phyloP scores from a whole-genome alignment of 2,888 invertebrate genomes.

The Cerceris ruficornis region DNA sequence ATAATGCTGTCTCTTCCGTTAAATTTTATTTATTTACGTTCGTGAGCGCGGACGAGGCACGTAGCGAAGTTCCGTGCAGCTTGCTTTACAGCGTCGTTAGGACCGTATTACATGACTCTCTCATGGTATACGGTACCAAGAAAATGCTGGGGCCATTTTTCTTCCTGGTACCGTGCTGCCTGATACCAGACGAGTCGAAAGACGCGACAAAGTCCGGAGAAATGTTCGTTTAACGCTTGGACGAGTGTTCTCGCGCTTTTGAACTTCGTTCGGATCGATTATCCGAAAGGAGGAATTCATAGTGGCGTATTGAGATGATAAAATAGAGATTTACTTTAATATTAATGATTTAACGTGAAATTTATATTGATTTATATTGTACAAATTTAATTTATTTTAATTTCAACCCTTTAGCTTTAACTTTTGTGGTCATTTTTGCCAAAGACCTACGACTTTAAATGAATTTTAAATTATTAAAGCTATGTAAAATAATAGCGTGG shows the following conservation, averaged over 20 bases:
- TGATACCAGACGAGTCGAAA: not conserved
- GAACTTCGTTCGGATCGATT: not conserved
- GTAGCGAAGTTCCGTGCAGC: constrained; percentile 8
- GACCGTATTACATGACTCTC: constrained; percentile 16
- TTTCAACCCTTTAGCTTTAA: no score
- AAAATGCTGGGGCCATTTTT: constrained; percentile 10
- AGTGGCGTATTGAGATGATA: no score
- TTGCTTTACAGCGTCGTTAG: constrained; percentile 35
- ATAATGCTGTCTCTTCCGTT: not conserved
- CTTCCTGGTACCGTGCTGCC: not conserved
- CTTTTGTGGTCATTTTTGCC: no score
- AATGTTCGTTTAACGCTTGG: no score
- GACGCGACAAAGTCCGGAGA: not conserved
- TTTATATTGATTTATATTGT: no score
- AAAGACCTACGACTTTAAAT: no score
- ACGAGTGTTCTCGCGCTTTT: not conserved
- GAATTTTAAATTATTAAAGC: no score
- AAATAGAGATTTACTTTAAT: no score
- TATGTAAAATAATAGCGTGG: no score
- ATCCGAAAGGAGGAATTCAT: no score
- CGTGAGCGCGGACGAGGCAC: not conserved
- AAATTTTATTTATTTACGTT: constrained; percentile 20
- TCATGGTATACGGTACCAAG: not conserved
- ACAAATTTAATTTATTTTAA: no score
- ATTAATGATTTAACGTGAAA: no score